phyloP scores from a whole-genome alignment of 2,797 vertebrate species.

The Coluber constrictor region DNA sequence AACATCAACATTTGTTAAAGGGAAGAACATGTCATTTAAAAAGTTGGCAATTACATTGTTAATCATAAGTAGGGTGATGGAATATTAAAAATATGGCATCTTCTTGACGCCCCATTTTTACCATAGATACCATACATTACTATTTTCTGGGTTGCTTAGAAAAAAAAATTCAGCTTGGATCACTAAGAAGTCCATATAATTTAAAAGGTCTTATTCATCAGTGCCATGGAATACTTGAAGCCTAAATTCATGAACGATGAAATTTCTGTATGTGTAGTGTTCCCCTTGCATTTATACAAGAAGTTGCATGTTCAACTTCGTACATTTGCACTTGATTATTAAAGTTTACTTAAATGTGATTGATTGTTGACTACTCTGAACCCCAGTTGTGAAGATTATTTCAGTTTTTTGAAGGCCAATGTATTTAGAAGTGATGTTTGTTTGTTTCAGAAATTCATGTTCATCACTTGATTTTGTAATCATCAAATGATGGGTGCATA shows the following conservation, averaged over 20 bases:
- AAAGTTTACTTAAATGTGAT: not conserved
- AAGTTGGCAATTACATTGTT: not conserved
- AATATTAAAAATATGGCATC: not conserved
- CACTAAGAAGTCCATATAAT: not conserved
- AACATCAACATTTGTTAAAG: not conserved
- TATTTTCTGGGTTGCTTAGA: not conserved
- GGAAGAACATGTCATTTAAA: not conserved
- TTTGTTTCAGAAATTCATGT: not conserved
- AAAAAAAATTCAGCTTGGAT: not conserved
- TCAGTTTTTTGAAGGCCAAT: not conserved
- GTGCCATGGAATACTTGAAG: slow-evolving; percentile 5
- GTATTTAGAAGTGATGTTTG: not conserved
- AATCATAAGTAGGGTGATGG: not conserved
- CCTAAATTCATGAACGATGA: not conserved
- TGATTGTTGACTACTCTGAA: not conserved
- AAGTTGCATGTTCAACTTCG: too few species aligned
- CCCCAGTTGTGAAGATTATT: too few species aligned
- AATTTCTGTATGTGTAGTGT: not conserved
- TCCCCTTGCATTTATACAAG: not conserved
- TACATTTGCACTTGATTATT: not conserved
- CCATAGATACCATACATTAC: not conserved
- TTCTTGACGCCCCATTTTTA: not conserved
- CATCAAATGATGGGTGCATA: not conserved
- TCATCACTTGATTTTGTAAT: not conserved
- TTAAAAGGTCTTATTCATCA: not conserved